Base-by-base conservation (phyloP, 2,113 vertebrate species). In the Misgurnus mizolepis region DNA sequence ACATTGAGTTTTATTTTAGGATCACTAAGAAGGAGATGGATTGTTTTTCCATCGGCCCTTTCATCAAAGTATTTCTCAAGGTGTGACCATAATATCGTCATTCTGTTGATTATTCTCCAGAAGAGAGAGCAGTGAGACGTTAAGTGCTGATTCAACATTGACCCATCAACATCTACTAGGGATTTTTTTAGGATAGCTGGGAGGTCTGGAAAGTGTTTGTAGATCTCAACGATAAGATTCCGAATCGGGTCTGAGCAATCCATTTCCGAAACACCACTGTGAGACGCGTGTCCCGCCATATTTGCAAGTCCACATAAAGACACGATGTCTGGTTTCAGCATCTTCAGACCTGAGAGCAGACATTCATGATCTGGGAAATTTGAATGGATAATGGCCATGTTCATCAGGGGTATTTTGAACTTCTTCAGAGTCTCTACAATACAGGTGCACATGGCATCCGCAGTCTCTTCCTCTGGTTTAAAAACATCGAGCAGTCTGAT, bases 331-430 rank as follows among this genome's bases (percentile, higher is more conserved):
- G 89, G 81, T 85, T 67, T 89, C 27, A 85, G 78, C 0, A 8
- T 3, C 83, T 40, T 82, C 1, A 94, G 86, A 64, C 41, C 39
- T 0, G 80, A 27, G 1, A 68, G 78, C 7, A 92, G 45, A 49
- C 49, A 39, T 6, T 4, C 4, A 0, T 58, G 64, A 17, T 88
- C 81, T 1, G 82, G 62, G 39, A 83, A 77, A 22, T 88, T 47
- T 12, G 86, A 89, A 78, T 92, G 89, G 62, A 94, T 90, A 43
- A 62, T 64, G 0, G 78, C 67, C 0, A 90, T 53, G 47, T 92
- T 92, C 34, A 56, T 10, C 50, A 89, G 8, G 0, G 78, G 68
- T 1, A 93, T 82, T 0, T 76, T 64, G 1, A 75, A 58, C 7
- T 50, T 74, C 41, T 80, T 80, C 62, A 93, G 77, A 0, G 18